A percentile compares a stretch with the other conserved stretches of the same genome.
These are phyloP conservation scores for Cydia pomonella DNA, from an alignment of 1,140 invertebrate genomes.

Conservation along the genomic window DNA sequence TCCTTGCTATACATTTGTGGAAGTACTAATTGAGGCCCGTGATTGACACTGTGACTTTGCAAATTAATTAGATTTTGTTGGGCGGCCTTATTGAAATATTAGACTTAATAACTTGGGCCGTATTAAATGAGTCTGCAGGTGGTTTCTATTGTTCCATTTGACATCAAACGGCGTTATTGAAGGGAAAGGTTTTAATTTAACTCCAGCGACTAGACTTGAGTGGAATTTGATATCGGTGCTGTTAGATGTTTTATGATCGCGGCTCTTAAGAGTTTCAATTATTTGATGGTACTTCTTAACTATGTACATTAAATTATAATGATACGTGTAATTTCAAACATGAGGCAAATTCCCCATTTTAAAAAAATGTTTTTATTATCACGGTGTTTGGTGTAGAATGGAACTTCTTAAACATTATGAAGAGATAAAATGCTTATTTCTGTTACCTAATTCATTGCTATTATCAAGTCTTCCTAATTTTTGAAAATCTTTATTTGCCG, in stretches of 20 bases:
- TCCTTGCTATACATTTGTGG: not conserved
- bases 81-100: constrained; percentile 29
- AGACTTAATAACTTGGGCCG: constrained; percentile 29
- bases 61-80: constrained; percentile 33
- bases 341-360: not conserved
- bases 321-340: not conserved
- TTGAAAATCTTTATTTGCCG: no score
- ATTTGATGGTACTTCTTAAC: not conserved
- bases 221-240: not conserved
- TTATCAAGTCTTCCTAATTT: no score
- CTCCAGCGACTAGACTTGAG: not conserved
- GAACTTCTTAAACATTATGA: no score
- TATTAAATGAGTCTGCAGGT: constrained; percentile 31
- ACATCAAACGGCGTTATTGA: constrained; percentile 21
- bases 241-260: not conserved
- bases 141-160: constrained; percentile 30
- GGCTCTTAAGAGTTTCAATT: not conserved
- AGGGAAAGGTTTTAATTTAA: constrained; percentile 24
- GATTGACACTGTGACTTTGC: constrained; percentile 33
- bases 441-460: no score
- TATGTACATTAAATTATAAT: not conserved
- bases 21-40: constrained; percentile 28
- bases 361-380: no score
- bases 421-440: no score
- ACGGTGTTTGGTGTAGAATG: no score